Percentiles rank a stretch among this genome's conserved stretches.
Conservation (phyloP, 2,888 invertebrate genomes). For the Leptopilina drosophilae region DNA sequence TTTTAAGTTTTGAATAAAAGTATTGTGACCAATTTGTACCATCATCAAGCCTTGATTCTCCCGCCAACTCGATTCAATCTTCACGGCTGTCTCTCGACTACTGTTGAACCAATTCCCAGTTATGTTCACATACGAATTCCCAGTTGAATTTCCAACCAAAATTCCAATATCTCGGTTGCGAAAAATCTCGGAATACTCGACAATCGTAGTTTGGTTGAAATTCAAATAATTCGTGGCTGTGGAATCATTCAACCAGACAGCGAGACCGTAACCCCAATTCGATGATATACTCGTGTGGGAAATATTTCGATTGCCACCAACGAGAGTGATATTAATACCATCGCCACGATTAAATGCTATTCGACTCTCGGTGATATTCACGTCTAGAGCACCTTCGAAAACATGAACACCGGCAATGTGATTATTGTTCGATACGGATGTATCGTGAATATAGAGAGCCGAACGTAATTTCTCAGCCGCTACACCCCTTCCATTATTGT, state of each 20-base stretch:
- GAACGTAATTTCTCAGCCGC: slow-evolving; percentile 94
- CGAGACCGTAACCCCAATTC: slow-evolving; percentile 92
- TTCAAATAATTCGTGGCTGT: slow-evolving; percentile 86
- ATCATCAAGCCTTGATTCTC: slow-evolving; percentile 81
- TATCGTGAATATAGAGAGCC: slow-evolving; percentile 90
- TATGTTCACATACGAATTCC: slow-evolving; percentile 90
- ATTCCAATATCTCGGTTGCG: slow-evolving; percentile 93
- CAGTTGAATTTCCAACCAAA: slow-evolving; percentile 95
- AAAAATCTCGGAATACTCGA: slow-evolving; percentile 92
- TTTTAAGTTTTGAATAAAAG: slow-evolving; percentile 86
- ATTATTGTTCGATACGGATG: slow-evolving; percentile 90
- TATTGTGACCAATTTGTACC: slow-evolving; percentile 91
- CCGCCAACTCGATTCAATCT: slow-evolving; percentile 92
- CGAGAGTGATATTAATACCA: slow-evolving; percentile 96
- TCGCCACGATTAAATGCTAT: slow-evolving; percentile 95
- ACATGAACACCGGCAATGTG: slow-evolving; percentile 95
- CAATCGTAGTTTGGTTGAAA: slow-evolving; percentile 90
- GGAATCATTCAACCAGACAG: slow-evolving; percentile 94
- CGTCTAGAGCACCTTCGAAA: slow-evolving; percentile 93
- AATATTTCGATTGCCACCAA: slow-evolving; percentile 95
- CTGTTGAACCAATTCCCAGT: slow-evolving; percentile 93
- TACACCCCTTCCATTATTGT: slow-evolving; percentile 97
- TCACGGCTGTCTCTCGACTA: slow-evolving; percentile 87
- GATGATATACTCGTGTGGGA: slow-evolving; percentile 91
- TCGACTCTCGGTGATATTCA: slow-evolving; percentile 93